Base-by-base conservation (phyloP, 2,888 invertebrate species). In the Macrophya annulata region DNA sequence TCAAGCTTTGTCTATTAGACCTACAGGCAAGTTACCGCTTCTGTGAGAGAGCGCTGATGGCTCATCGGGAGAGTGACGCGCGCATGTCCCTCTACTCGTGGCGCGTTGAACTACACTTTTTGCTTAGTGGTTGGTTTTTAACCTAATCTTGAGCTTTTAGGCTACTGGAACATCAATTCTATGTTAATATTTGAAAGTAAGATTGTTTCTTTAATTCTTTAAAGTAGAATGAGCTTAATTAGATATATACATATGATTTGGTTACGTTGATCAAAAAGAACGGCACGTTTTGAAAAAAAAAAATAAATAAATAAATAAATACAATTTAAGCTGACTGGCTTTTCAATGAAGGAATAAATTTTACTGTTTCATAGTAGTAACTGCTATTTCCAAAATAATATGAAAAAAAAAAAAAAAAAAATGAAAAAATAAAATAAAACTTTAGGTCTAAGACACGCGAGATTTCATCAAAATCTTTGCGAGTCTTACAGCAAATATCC, bases 391-490 rank as follows among this genome's bases (percentile, higher is more conserved):
- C 12, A 45, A 21, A 8, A 21, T 10, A 43, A 21, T n/a, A 21
- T 9, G 9, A 43, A 43, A 72, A 12, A n/a, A n/a, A n/a, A n/a
- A n/a, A n/a, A n/a, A n/a, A n/a, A n/a, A n/a, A n/a, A n/a, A n/a
- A n/a, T n/a, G n/a, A n/a, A n/a, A n/a, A n/a, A n/a, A n/a, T n/a
- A n/a, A n/a, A n/a, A n/a, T n/a, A n/a, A n/a, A n/a, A 2, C 31
- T 6, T n/a, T 43, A 12, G 21, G 40, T 45, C 74, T 43, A n/a
- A 74, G 43, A 43, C 43, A n/a, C 25, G 74, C 25, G 74, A n/a
- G 21, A 12, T 74, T 74, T 74, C 74, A 45, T 43, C 10, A 45
- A 74, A 74, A 45, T 74, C 74, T 74, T 45, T 74, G 9, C 72
- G 72, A 72, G 72, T 40, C 72, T 72, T 12, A 72, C 72, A 74